A percentile compares a stretch with the other conserved stretches of the same genome.
phyloP scores from a whole-genome alignment of 2,797 vertebrate genomes.

The Siniperca scherzeri region DNA sequence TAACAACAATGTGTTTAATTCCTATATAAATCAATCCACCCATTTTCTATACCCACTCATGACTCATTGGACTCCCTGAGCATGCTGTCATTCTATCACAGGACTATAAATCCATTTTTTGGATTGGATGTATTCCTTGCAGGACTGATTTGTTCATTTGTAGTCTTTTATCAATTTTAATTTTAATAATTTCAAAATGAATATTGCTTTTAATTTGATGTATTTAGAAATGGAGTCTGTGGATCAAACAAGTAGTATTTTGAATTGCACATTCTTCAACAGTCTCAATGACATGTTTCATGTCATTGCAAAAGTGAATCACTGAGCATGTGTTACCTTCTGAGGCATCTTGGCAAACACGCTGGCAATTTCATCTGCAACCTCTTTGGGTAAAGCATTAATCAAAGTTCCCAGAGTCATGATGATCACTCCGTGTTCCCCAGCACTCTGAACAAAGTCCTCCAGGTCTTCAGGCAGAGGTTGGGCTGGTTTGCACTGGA shows the following conservation, averaged over 20 bases:
- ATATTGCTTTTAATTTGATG: not conserved
- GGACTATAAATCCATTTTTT: not conserved
- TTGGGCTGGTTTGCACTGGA: conserved; percentile 82
- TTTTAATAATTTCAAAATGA: not conserved
- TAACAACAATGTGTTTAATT: not conserved
- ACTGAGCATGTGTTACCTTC: conserved; percentile 71
- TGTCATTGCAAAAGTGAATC: not conserved
- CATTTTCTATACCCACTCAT: not conserved
- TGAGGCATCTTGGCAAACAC: conserved; percentile 83
- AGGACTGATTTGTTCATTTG: not conserved
- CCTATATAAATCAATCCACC: not conserved
- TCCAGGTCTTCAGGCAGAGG: conserved; percentile 81
- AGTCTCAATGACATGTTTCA: not conserved
- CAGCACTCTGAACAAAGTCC: conserved; percentile 82
- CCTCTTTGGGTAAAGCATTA: conserved; percentile 63
- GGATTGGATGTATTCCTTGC: not conserved
- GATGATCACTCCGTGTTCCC: conserved; percentile 84
- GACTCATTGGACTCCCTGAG: not conserved
- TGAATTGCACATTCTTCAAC: not conserved
- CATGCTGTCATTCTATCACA: not conserved
- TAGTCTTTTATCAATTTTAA: not conserved
- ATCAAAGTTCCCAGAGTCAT: conserved; percentile 82
- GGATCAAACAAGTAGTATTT: not conserved
- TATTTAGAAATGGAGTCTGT: not conserved
- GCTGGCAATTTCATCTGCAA: conserved; percentile 70